phyloP scores from a whole-genome alignment of 2,888 invertebrate genomes.

The Polyommatus icarus region DNA sequence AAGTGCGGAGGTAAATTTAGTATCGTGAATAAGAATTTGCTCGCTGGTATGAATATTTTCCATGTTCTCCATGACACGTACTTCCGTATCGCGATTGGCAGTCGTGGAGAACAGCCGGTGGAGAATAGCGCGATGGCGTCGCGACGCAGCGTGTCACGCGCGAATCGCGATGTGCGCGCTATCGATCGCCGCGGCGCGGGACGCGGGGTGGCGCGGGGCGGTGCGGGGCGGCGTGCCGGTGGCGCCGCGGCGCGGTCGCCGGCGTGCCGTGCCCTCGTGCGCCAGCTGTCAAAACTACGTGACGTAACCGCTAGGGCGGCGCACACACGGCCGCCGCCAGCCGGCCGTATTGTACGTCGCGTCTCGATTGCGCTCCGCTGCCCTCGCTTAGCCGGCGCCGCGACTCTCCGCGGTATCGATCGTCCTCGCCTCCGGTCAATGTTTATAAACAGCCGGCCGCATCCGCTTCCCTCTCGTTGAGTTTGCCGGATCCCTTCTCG shows the following conservation, averaged over 20 bases:
- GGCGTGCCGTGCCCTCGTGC: constrained; percentile 43
- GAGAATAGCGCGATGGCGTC: constrained; percentile 30
- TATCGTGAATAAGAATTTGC: not conserved
- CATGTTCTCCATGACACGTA: not conserved
- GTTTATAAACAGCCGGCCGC: constrained; percentile 78
- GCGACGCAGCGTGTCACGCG: constrained; percentile 25
- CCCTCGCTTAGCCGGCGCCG: constrained; percentile 52
- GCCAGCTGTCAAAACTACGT: constrained; percentile 64
- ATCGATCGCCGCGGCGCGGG: constrained; percentile 40
- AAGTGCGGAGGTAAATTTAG: not conserved
- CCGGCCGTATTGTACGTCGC: constrained; percentile 64
- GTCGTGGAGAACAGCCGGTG: not conserved
- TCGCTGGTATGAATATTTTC: not conserved
- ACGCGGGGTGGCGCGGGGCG: constrained; percentile 36
- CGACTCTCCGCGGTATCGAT: constrained; percentile 65
- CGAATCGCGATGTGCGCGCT: constrained; percentile 37
- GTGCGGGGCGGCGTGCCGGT: constrained; percentile 52
- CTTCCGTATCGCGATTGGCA: not conserved
- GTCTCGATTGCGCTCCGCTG: constrained; percentile 52
- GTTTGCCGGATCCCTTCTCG: constrained; percentile 53
- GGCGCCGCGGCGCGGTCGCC: constrained; percentile 54
- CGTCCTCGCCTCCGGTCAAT: constrained; percentile 64
- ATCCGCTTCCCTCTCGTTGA: constrained; percentile 66
- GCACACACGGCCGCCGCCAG: constrained; percentile 66
- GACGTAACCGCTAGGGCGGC: constrained; percentile 68